Evolutionary conservation across 2,797 vertebrate species (phyloP), one percentile per base, ranked within the genome.

Genomic region (Ctenosaura bakeri): DNA sequence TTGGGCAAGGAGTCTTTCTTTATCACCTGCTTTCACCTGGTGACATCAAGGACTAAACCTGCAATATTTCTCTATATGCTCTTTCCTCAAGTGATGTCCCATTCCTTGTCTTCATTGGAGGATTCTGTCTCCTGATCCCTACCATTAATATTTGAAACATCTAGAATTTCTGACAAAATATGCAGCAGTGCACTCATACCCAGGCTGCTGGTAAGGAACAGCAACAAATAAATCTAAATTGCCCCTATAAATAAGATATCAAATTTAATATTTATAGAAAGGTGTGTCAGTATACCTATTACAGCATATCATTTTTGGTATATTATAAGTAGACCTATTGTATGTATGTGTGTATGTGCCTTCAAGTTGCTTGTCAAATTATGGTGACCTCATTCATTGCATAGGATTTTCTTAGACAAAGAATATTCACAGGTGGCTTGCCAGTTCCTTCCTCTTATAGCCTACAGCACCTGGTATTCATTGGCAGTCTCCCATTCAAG

Each of bases 161-260:
- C 16, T 18, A 50, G 29, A 80, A 73, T 52, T 10, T 62, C 52
- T 64, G 32, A 26, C 32, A 35, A 38, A 38, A 46, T 24, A 56
- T 35, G 4, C 2, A 42, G 66, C 77, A n/a, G 0, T 0, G 0
- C 2, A 91, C 26, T 29, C 86, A 22, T 1, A 6, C 0, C 3
- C 42, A 46, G 82, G 86, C 3, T 69, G n/a, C 24, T 20, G 80
- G 22, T 42, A 89, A 80, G 18, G n/a, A 7, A 62, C 46, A 56
- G 80, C 62, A 71, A 0, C 10, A 46, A 64, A 0, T 64, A 79
- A 89, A 50, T 1, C 8, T 24, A 4, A 20, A 2, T 59, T 62
- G 10, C 4, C 14, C n/a, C 64, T 35, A 3, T 8, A 38, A 26
- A 26, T n/a, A 81, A 4, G 1, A 1, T n/a, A 3, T 16, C 66